A percentile compares a stretch with the other conserved stretches of the same genome.
These are phyloP conservation scores for Columba janthina DNA, from an alignment of 2,113 vertebrate species.

Conservation along the genomic window DNA sequence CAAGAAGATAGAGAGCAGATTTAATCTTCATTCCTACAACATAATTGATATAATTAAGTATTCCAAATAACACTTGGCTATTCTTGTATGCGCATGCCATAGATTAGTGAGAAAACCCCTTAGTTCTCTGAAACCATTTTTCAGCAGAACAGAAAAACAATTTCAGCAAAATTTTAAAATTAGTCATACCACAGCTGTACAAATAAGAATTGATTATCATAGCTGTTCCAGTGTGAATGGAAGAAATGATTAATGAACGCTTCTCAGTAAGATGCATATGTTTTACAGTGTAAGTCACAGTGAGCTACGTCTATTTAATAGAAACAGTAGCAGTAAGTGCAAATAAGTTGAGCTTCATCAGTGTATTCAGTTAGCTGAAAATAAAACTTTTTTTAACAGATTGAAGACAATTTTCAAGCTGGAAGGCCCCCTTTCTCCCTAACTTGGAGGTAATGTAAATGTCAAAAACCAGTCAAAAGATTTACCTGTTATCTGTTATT, in stretches of 20 bases:
- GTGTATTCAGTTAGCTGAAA: constrained; percentile 34
- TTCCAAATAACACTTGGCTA: not conserved
- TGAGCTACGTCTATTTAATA: constrained; percentile 54
- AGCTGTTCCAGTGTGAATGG: constrained; percentile 49
- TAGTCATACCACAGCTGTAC: constrained; percentile 56
- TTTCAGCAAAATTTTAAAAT: constrained; percentile 58
- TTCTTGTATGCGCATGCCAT: not conserved
- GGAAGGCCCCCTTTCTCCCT: constrained; percentile 15
- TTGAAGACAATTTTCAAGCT: not conserved
- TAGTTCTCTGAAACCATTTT: constrained; percentile 22
- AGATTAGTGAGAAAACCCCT: not conserved
- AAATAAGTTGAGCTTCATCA: constrained; percentile 59
- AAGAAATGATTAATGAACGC: constrained; percentile 70
- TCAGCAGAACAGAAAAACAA: constrained; percentile 60
- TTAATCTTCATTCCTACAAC: constrained; percentile 16
- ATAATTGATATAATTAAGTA: not conserved
- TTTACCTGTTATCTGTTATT: not conserved
- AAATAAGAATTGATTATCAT: constrained; percentile 74
- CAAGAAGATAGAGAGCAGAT: not conserved
- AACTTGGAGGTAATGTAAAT: not conserved
- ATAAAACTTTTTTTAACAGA: constrained; percentile 48
- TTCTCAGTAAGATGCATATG: constrained; percentile 62
- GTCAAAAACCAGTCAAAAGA: not conserved
- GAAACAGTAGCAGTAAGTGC: constrained; percentile 35
- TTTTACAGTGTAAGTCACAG: constrained; percentile 61